phyloP scores from a whole-genome alignment of 2,113 vertebrate genomes.

The Pungitius pungitius region DNA sequence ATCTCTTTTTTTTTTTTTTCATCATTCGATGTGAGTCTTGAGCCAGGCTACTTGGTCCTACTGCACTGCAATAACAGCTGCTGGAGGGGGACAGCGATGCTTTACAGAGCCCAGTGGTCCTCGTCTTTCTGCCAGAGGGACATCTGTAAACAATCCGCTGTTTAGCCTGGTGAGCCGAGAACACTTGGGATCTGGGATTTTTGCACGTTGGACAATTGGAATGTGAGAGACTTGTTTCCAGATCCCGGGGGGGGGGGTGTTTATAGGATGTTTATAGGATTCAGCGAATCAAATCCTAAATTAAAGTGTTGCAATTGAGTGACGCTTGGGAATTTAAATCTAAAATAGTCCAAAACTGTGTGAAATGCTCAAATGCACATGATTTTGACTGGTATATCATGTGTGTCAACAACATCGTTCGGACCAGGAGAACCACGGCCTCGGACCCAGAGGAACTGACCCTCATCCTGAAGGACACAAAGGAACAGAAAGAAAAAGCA shows the following conservation, averaged over 20 bases:
- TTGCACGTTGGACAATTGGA: conserved; percentile 45
- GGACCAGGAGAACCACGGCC: no score
- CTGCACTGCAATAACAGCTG: background rate
- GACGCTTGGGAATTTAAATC: background rate
- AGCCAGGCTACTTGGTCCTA: no score
- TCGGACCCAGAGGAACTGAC: no score
- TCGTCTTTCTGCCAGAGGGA: conserved; percentile 11
- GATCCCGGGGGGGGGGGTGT: conserved; percentile 19
- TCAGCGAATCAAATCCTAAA: conserved; percentile 43
- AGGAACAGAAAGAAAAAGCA: no score
- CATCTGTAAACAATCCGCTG: conserved; percentile 20
- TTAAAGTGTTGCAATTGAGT: conserved; percentile 19
- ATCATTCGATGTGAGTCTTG: no score
- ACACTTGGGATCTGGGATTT: conserved; percentile 38
- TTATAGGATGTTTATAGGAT: conserved; percentile 42
- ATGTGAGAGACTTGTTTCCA: conserved; percentile 25
- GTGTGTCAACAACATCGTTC: no score
- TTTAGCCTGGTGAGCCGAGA: conserved; percentile 19
- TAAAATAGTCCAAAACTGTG: background rate
- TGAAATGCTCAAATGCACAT: background rate
- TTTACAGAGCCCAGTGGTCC: background rate
- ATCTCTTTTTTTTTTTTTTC: no score
- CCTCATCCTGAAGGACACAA: no score
- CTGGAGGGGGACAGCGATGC: conserved; percentile 26
- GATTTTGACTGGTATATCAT: background rate